Conservation (phyloP, 2,797 vertebrate genomes). For the Girardinus metallicus region DNA sequence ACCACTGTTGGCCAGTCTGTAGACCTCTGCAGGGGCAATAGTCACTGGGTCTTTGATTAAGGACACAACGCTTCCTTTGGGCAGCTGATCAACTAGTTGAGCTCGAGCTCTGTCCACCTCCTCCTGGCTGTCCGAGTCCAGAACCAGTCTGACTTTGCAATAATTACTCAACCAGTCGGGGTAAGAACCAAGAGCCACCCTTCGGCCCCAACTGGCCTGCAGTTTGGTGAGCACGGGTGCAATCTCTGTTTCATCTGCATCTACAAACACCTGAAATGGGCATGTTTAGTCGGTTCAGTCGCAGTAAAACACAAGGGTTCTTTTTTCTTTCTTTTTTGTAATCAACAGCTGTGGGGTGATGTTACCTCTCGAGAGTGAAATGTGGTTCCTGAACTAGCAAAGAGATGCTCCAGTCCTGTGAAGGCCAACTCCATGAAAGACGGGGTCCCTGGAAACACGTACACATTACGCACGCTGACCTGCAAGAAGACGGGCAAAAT, state of each 20-base stretch:
- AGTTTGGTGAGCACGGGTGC: constrained; percentile 80
- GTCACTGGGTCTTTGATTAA: constrained; percentile 82
- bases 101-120: constrained; percentile 81
- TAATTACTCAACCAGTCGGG: constrained; percentile 96
- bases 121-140: constrained; percentile 87
- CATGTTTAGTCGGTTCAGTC: not conserved
- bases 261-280: constrained; percentile 80
- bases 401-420: constrained; percentile 86
- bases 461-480: constrained; percentile 92
- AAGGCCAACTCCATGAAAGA: constrained; percentile 87
- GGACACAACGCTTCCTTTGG: constrained; percentile 81
- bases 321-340: not conserved
- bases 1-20: constrained; percentile 87
- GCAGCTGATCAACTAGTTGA: constrained; percentile 84
- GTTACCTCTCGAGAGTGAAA: constrained; percentile 85
- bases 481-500: constrained; percentile 20
- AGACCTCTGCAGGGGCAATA: constrained; percentile 84
- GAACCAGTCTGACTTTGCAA: constrained; percentile 88
- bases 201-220: constrained; percentile 79
- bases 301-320: not conserved
- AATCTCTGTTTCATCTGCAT: constrained; percentile 84
- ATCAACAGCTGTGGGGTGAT: not conserved
- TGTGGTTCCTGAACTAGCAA: constrained; percentile 81
- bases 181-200: constrained; percentile 89
- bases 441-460: constrained; percentile 92